Percentiles rank a stretch among this genome's conserved stretches.
phyloP scores from a whole-genome alignment of 2,113 vertebrate species.

The Astatoreochromis straeleni region DNA sequence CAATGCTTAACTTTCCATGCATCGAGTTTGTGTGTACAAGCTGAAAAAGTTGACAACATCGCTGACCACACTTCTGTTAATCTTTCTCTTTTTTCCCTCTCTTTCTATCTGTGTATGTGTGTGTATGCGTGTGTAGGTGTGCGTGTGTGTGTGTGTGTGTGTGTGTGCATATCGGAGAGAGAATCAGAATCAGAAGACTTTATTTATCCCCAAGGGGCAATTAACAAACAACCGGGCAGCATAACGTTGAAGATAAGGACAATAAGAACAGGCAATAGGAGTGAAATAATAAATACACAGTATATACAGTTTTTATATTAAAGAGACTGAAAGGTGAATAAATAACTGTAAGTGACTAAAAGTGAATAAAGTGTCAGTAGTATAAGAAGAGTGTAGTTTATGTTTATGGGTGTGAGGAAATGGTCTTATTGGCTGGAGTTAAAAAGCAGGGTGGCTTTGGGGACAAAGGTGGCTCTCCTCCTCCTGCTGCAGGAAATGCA shows the following conservation, averaged over 20 bases:
- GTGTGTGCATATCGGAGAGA: background rate
- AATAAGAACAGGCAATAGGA: background rate
- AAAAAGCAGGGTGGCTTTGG: rapidly evolving
- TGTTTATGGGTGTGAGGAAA: background rate
- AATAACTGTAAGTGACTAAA: background rate
- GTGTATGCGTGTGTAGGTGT: background rate
- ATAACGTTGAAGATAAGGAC: background rate
- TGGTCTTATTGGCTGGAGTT: rapidly evolving
- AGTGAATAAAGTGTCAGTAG: background rate
- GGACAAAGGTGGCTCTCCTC: background rate
- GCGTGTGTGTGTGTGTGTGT: background rate
- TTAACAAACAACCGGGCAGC: background rate
- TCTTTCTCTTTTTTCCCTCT: background rate
- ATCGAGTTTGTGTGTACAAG: background rate
- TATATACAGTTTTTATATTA: background rate
- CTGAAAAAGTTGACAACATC: background rate
- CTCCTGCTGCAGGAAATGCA: background rate
- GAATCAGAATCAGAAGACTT: background rate
- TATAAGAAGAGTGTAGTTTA: background rate
- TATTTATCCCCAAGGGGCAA: background rate
- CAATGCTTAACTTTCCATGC: background rate
- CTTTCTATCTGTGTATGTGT: background rate
- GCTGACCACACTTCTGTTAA: background rate
- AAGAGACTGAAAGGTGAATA: background rate
- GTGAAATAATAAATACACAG: background rate